phyloP scores from a whole-genome alignment of 1,140 invertebrate species.

The Coenobita brevimanus region DNA sequence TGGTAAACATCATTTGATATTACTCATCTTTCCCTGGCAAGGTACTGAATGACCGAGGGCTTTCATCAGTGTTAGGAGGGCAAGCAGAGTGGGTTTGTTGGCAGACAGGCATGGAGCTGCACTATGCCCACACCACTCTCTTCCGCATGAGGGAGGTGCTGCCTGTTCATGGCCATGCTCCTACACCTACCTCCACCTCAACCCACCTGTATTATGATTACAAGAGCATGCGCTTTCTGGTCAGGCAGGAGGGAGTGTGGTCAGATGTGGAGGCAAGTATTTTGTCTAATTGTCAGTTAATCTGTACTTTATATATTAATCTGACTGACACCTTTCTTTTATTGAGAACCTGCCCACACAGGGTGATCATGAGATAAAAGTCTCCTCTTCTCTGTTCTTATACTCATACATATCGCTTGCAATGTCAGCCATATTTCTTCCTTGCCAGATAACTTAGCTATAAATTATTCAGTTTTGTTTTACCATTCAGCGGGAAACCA shows the following conservation, averaged over 20 bases:
- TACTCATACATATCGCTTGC: too few species aligned
- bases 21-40: too few species aligned
- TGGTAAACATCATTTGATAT: background rate
- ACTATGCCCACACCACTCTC: conserved; percentile 86
- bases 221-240: conserved; percentile 72
- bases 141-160: conserved; percentile 89
- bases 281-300: too few species aligned
- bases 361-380: too few species aligned
- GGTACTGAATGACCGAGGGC: conserved; percentile 80
- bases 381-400: too few species aligned
- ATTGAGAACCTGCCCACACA: too few species aligned
- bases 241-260: conserved; percentile 83
- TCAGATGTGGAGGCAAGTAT: conserved; percentile 86
- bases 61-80: conserved; percentile 74
- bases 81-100: conserved; percentile 94
- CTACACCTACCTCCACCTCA: background rate
- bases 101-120: conserved; percentile 94
- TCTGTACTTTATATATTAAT: too few species aligned
- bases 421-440: too few species aligned
- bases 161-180: conserved; percentile 16
- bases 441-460: too few species aligned
- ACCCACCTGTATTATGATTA: conserved; percentile 70
- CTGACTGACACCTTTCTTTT: too few species aligned
- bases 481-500: too few species aligned
- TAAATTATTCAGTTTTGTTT: too few species aligned